Percentiles rank a stretch among this genome's conserved stretches.
Conservation (phyloP, 2,888 invertebrate genomes). For the Nasonovia ribisnigri region DNA sequence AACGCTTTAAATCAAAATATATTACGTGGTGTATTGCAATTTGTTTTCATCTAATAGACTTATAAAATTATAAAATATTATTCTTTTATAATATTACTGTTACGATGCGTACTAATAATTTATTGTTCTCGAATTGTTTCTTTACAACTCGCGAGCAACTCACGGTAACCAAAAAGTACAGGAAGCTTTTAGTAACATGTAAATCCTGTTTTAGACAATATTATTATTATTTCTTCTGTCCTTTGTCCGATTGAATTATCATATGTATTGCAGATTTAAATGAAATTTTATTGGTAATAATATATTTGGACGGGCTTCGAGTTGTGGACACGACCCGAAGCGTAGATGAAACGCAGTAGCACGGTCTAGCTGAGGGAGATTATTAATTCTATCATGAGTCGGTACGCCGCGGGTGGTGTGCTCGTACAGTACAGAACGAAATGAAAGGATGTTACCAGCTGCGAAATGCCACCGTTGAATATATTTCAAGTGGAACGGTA, state of each 20-base stretch:
- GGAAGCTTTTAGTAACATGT: neutral
- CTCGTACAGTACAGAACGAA: neutral
- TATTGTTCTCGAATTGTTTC: neutral
- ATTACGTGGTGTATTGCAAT: neutral
- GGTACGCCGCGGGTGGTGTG: conserved; percentile 54
- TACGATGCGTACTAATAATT: neutral
- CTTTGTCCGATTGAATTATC: neutral
- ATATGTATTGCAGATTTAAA: conserved; percentile 3
- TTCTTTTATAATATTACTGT: neutral
- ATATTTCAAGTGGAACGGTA: conserved; percentile 25
- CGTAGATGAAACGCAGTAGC: conserved; percentile 21
- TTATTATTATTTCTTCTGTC: neutral
- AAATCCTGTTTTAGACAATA: neutral
- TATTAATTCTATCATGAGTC: conserved; percentile 46
- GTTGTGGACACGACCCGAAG: neutral
- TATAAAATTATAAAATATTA: neutral
- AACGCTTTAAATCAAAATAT: neutral
- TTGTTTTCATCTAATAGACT: neutral
- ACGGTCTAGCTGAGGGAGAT: conserved; percentile 16
- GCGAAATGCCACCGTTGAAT: conserved; percentile 42
- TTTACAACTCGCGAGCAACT: neutral
- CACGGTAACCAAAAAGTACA: neutral
- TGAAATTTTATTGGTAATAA: neutral
- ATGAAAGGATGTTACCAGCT: conserved; percentile 56
- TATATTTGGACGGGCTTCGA: neutral